A percentile compares a stretch with the other conserved stretches of the same genome.
phyloP scores from a whole-genome alignment of 2,797 vertebrate genomes.

The Rhinogobio ventralis region DNA sequence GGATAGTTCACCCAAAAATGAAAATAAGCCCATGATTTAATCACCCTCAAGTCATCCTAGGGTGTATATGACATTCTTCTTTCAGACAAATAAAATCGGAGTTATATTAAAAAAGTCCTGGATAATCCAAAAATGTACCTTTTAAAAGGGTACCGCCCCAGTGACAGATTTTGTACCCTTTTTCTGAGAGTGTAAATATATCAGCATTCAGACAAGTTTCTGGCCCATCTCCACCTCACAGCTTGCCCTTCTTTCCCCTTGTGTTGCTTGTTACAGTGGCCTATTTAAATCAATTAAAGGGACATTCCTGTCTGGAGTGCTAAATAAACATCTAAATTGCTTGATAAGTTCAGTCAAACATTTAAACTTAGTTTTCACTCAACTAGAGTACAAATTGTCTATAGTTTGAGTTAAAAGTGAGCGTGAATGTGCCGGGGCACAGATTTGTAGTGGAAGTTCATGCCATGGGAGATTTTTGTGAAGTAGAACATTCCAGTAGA shows the following conservation, averaged over 20 bases:
- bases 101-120: too few species aligned
- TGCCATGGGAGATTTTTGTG: slow-evolving; percentile 5
- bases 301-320: neutral
- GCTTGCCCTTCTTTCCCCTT: neutral
- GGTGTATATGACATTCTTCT: too few species aligned
- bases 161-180: neutral
- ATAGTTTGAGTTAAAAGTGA: neutral
- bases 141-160: neutral
- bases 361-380: neutral
- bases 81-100: too few species aligned
- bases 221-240: neutral
- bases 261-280: neutral
- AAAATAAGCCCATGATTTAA: too few species aligned
- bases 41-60: too few species aligned
- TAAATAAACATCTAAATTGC: neutral
- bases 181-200: neutral
- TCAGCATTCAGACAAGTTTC: neutral
- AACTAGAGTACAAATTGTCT: neutral
- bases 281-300: neutral
- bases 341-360: neutral
- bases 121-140: too few species aligned
- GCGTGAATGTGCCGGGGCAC: neutral
- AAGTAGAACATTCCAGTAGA: neutral
- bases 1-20: too few species aligned
- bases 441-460: neutral